Evolutionary conservation across 2,797 vertebrate genomes (phyloP).

Genomic region (Urocyon cinereoargenteus): DNA sequence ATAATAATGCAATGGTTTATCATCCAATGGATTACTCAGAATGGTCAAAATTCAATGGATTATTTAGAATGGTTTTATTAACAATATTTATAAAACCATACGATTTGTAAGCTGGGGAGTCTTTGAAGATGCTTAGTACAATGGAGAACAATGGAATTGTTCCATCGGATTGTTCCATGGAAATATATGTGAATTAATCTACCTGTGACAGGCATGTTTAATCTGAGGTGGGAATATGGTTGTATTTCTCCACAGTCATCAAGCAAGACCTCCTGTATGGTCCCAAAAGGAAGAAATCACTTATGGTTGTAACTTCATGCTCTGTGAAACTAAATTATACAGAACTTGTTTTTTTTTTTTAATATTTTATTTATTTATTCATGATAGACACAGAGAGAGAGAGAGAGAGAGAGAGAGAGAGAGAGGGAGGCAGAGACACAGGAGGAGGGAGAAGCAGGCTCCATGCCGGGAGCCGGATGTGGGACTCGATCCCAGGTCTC

Average conservation of each 20-base stretch:
- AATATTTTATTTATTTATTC: no score
- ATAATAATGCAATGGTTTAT: not conserved
- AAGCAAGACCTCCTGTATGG: not conserved
- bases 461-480: no score
- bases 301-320: not conserved
- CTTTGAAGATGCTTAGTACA: not conserved
- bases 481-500: no score
- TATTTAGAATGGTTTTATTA: not conserved
- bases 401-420: no score
- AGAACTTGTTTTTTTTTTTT: no score
- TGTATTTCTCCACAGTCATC: not conserved
- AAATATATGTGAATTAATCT: not conserved
- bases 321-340: not conserved
- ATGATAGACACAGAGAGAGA: no score
- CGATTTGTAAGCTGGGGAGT: not conserved
- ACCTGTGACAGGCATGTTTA: not conserved
- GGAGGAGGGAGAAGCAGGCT: no score
- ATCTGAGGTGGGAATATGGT: not conserved
- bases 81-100: not conserved
- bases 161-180: no score
- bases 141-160: not conserved
- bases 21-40: not conserved
- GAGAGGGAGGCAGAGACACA: no score
- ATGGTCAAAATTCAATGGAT: not conserved
- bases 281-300: not conserved